These are phyloP conservation scores for Leguminivora glycinivorella DNA, from an alignment of 1,140 invertebrate genomes.

Conservation along the genomic window DNA sequence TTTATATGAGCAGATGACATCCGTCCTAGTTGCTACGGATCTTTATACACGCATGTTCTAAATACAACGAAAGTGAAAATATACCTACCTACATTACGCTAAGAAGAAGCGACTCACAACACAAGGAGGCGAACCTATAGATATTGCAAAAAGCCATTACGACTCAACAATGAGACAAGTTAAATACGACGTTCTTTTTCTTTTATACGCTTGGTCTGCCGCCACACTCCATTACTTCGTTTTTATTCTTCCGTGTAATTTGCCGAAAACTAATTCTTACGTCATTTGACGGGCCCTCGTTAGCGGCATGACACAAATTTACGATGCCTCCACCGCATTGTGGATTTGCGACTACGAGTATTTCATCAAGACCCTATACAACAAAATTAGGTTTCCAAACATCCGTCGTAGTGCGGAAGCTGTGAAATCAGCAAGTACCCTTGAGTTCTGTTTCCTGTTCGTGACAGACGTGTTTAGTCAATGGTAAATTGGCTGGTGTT, in stretches of 20 bases:
- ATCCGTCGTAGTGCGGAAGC: conserved; percentile 11
- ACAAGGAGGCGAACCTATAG: conserved; percentile 4
- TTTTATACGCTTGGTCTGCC: conserved; percentile 32
- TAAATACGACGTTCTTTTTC: conserved; percentile 13
- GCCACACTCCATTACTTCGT: conserved; percentile 58
- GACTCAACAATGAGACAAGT: conserved; percentile 4
- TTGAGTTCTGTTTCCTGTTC: conserved; percentile 27
- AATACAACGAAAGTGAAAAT: no score
- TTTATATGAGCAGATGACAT: no score
- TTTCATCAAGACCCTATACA: conserved; percentile 17
- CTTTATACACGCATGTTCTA: no score
- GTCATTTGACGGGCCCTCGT: conserved; percentile 55
- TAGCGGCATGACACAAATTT: conserved; percentile 50
- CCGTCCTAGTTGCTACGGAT: no score
- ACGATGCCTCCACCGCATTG: conserved; percentile 32
- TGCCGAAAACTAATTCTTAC: conserved; percentile 61
- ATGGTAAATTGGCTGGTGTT: conserved; percentile 24
- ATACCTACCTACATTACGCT: neutral
- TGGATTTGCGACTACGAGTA: conserved; percentile 5
- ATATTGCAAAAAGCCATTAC: conserved; percentile 20
- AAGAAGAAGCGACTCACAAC: conserved; percentile 11
- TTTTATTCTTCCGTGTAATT: conserved; percentile 56
- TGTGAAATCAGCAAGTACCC: conserved; percentile 14
- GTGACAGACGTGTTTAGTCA: conserved; percentile 25
- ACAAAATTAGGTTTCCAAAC: conserved; percentile 20